phyloP scores from a whole-genome alignment of 2,797 vertebrate species.

The Cephalopachus bancanus region DNA sequence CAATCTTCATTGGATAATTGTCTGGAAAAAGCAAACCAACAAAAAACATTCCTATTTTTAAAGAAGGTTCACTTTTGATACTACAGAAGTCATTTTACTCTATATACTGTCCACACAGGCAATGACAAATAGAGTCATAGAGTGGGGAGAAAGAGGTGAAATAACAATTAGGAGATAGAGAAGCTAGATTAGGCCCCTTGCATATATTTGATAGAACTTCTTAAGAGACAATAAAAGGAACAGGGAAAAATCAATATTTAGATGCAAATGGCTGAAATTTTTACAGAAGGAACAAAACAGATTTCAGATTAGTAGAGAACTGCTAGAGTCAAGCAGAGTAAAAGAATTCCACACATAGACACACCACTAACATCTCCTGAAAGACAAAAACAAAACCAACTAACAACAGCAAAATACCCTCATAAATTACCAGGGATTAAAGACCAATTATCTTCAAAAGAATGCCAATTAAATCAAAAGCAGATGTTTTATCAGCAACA shows the following conservation, averaged over 20 bases:
- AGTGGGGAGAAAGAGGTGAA: too few relatives aligned
- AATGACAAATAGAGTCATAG: background rate
- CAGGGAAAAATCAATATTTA: background rate
- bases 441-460: conserved; percentile 17
- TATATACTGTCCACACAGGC: background rate
- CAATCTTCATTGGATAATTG: background rate
- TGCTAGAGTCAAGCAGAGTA: background rate
- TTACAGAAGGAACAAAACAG: conserved; percentile 17
- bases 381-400: background rate
- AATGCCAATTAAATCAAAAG: background rate
- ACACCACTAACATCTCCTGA: background rate
- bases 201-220: background rate
- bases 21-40: background rate
- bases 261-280: background rate
- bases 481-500: background rate
- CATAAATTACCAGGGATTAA: background rate
- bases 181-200: background rate
- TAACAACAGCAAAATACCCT: background rate
- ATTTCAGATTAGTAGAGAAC: conserved; percentile 9
- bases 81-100: background rate
- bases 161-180: background rate
- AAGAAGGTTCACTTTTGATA: background rate
- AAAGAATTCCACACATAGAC: background rate
- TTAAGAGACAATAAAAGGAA: background rate
- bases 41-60: too few relatives aligned